Evolutionary conservation across 2,113 vertebrate species (phyloP).

Genomic region (Drymodes brunneopygia): DNA sequence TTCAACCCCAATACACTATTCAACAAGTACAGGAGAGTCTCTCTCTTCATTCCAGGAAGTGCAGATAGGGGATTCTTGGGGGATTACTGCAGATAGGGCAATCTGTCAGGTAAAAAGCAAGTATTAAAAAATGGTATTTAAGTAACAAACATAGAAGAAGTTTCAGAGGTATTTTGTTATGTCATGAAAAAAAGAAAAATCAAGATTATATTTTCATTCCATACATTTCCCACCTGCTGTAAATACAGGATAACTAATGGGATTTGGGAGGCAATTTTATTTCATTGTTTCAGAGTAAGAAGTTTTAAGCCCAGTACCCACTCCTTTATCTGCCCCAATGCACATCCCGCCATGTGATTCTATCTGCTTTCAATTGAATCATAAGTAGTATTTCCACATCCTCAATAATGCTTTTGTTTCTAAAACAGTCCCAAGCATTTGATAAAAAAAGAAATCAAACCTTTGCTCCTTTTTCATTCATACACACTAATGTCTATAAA

Average conservation of each 20-base stretch:
- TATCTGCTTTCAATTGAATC: neutral
- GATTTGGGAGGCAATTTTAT: neutral
- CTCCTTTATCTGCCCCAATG: neutral
- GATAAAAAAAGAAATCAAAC: neutral
- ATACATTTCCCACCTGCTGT: neutral
- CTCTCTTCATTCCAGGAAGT: neutral
- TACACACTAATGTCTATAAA: neutral
- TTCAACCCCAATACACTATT: neutral
- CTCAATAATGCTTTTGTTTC: neutral
- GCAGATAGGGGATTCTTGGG: neutral
- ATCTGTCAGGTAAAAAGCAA: neutral
- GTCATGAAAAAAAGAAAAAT: neutral
- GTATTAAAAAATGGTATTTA: neutral
- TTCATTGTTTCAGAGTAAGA: neutral
- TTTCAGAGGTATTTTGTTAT: neutral
- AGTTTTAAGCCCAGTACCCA: neutral
- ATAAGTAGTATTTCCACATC: neutral
- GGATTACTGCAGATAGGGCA: neutral
- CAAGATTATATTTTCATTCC: neutral
- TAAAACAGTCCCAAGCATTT: neutral
- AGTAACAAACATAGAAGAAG: neutral
- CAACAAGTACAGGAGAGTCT: neutral
- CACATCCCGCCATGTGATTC: neutral
- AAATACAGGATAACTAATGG: neutral
- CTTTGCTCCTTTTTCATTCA: neutral